Percentiles rank a stretch among this genome's conserved stretches.
These are phyloP conservation scores for Fissipunctia ypsillon DNA, from an alignment of 2,888 invertebrate species.

Conservation along the genomic window DNA sequence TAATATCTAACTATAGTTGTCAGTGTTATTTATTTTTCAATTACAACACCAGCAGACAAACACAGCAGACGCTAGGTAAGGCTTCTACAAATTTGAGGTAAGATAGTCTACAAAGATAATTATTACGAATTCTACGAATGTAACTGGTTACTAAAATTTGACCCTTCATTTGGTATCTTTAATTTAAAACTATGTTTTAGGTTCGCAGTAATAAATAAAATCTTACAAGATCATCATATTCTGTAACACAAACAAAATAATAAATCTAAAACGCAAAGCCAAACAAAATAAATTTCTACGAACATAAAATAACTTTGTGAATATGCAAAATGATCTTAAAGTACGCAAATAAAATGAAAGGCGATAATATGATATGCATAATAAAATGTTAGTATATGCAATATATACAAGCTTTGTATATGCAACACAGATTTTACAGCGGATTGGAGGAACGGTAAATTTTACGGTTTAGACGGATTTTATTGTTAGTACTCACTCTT, in stretches of 20 bases:
- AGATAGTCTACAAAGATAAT: too few relatives aligned
- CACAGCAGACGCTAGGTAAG: not conserved
- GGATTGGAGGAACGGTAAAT: slow-evolving; percentile 66
- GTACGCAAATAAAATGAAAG: slow-evolving; percentile 58
- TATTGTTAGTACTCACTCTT: slow-evolving; percentile 65
- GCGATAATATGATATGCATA: slow-evolving; percentile 59
- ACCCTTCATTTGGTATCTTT: too few relatives aligned
- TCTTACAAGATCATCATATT: slow-evolving; percentile 14
- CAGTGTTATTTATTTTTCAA: too few relatives aligned
- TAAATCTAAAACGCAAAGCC: slow-evolving; percentile 18
- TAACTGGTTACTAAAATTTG: not conserved
- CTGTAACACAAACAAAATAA: slow-evolving; percentile 46
- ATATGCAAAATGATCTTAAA: slow-evolving; percentile 51
- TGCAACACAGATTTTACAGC: slow-evolving; percentile 63
- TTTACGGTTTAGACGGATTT: slow-evolving; percentile 70
- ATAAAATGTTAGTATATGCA: slow-evolving; percentile 49
- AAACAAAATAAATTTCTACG: slow-evolving; percentile 36
- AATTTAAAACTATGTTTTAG: slow-evolving; percentile 5
- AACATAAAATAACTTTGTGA: slow-evolving; percentile 37
- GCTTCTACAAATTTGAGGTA: not conserved
- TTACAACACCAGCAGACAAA: not conserved
- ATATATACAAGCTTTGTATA: slow-evolving; percentile 34
- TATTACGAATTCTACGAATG: not conserved
- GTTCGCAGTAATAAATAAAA: slow-evolving; percentile 13
- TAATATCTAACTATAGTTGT: too few relatives aligned